These are phyloP conservation scores for Heliconius congener DNA, from an alignment of 1,140 invertebrate genomes.

Conservation along the genomic window DNA sequence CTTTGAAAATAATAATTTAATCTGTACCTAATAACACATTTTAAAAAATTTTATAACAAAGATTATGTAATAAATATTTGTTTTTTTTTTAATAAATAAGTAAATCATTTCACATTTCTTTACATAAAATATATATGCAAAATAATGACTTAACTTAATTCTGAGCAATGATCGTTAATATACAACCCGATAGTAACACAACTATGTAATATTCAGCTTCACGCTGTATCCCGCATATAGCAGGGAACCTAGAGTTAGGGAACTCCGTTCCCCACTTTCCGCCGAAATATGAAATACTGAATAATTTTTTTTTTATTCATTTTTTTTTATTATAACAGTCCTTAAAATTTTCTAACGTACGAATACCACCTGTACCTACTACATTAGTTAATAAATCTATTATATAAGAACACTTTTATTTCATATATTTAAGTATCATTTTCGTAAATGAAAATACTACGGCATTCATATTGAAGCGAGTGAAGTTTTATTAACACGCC, in stretches of 20 bases:
- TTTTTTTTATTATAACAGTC: not conserved
- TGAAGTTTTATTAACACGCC: slow-evolving; percentile 30
- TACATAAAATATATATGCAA: slow-evolving; percentile 9
- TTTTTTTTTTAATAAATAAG: not conserved
- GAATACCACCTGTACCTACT: slow-evolving; percentile 13
- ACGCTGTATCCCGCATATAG: too few species aligned
- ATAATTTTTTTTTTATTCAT: not conserved
- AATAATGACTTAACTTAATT: slow-evolving; percentile 19
- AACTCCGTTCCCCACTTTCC: too few species aligned
- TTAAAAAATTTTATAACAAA: not conserved
- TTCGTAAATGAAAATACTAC: slow-evolving; percentile 42
- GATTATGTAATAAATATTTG: not conserved
- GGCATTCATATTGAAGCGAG: slow-evolving; percentile 24
- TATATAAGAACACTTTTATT: slow-evolving; percentile 78
- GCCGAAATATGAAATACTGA: not conserved
- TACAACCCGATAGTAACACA: slow-evolving; percentile 36
- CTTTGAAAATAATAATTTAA: not conserved
- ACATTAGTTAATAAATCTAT: slow-evolving; percentile 56
- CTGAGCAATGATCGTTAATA: slow-evolving; percentile 53
- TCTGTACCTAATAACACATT: not conserved
- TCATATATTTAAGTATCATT: slow-evolving; percentile 53
- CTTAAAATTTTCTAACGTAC: slow-evolving; percentile 5
- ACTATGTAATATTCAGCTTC: not conserved
- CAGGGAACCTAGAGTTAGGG: too few species aligned
- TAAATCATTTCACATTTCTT: not conserved